Percentiles rank a stretch among this genome's conserved stretches.
These are phyloP conservation scores for Erebia ligea DNA, from an alignment of 2,888 invertebrate genomes.

Conservation along the genomic window DNA sequence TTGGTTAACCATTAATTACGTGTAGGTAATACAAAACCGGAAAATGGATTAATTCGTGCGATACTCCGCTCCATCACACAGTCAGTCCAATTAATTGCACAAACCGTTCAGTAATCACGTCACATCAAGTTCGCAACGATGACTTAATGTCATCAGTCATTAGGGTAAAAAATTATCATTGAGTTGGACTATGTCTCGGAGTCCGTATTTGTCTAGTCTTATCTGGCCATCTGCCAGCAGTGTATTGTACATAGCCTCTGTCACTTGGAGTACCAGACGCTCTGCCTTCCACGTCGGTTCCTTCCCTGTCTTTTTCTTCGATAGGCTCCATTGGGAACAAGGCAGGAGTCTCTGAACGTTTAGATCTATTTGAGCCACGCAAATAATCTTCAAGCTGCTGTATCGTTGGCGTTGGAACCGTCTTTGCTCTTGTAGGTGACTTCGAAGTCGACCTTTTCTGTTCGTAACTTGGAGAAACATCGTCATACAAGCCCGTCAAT, in stretches of 20 bases:
- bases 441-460: constrained; percentile 56
- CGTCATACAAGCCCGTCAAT: constrained; percentile 66
- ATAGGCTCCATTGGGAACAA: constrained; percentile 82
- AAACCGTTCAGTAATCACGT: constrained; percentile 40
- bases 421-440: constrained; percentile 69
- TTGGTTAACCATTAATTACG: constrained; percentile 33
- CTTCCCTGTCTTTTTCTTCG: constrained; percentile 70
- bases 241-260: constrained; percentile 89
- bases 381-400: constrained; percentile 79
- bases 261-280: constrained; percentile 87
- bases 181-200: constrained; percentile 82
- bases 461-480: constrained; percentile 67
- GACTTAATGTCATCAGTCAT: constrained; percentile 34
- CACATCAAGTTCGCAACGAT: constrained; percentile 35
- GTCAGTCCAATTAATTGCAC: constrained; percentile 34
- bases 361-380: constrained; percentile 57
- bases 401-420: constrained; percentile 71
- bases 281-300: constrained; percentile 64
- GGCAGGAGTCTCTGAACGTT: constrained; percentile 70
- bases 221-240: constrained; percentile 87
- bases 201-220: constrained; percentile 78
- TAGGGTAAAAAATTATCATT: constrained; percentile 39
- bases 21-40: constrained; percentile 28
- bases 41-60: constrained; percentile 32
- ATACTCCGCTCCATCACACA: constrained; percentile 19